A percentile compares a stretch with the other conserved stretches of the same genome.
Evolutionary conservation across 2,888 invertebrate genomes (phyloP).

Genomic region (Erpobdella octoculata): DNA sequence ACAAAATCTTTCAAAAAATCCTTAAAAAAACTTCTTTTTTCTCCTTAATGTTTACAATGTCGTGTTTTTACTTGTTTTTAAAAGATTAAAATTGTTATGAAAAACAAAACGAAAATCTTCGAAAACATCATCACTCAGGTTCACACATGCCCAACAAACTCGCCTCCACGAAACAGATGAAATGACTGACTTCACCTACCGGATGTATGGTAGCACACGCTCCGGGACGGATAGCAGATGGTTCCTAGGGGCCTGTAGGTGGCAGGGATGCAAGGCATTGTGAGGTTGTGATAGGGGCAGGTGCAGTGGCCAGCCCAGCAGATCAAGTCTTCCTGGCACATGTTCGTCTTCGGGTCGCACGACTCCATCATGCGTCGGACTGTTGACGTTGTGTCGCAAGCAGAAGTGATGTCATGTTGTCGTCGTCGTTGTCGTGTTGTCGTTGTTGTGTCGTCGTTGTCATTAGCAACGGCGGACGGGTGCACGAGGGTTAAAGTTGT

Average conservation of each 20-base stretch:
- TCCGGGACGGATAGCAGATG: conserved; percentile 9
- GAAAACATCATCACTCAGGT: too few relatives aligned
- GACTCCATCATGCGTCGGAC: background rate
- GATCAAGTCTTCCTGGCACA: background rate
- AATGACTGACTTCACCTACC: background rate
- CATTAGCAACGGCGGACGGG: background rate
- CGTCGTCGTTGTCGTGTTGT: background rate
- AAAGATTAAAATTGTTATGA: too few relatives aligned
- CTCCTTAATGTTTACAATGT: too few relatives aligned
- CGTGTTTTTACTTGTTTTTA: too few relatives aligned
- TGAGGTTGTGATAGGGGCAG: conserved; percentile 16
- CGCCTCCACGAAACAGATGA: background rate
- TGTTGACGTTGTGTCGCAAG: background rate
- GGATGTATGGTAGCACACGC: background rate
- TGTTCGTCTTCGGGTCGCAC: background rate
- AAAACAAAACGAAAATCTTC: too few relatives aligned
- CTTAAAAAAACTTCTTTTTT: too few relatives aligned
- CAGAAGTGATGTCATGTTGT: too few relatives aligned
- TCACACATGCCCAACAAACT: too few relatives aligned
- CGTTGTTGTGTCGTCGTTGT: background rate
- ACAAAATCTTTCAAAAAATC: too few relatives aligned
- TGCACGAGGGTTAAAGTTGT: too few relatives aligned
- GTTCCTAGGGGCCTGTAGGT: conserved; percentile 5
- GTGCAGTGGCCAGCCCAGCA: background rate
- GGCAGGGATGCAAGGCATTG: conserved; percentile 10